Evolutionary conservation across 1,140 invertebrate species (phyloP), one percentile per base, ranked within the genome.

Genomic region (Atta colombica): DNA sequence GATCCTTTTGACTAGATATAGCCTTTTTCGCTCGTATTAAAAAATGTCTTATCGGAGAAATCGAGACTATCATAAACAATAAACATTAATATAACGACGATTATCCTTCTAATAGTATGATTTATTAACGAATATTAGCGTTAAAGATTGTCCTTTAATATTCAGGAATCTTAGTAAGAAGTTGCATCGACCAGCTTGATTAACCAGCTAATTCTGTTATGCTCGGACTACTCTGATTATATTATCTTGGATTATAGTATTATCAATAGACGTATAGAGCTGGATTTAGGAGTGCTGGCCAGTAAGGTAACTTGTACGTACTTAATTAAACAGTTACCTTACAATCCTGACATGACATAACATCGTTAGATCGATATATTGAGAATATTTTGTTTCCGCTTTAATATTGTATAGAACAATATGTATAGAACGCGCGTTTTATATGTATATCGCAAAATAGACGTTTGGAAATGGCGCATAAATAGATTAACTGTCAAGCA

Each of bases 191-290:
- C 31, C 45, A 53, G 45, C 63, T 84, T 75, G 69, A 58, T 74
- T 84, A 84, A 84, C 69, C 21, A 21, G 21, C 55, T 21, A 58
- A 84, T 84, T 84, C 39, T 55, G 39, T 51, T 69, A 69, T 74
- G 45, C 18, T 25, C 39, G 68, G 25, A 39, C 49, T 58, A 16
- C 31, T 66, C 45, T 55, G 16, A 39, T 60, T 49, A 74, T 74
- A 72, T 82, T 71, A 60, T 72, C 35, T 55, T 21, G 55, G 7
- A 75, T 75, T 84, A 63, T 49, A 35, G 55, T 49, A 35, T 45
- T 31, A 63, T 63, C 80, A 84, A 84, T 84, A 51, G 55, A 75
- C 5, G 14, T 63, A 51, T 61, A 31, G 25, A 28, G 53, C 35
- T 31, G 18, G 53, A 2, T 84, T 60, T 21, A 35, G 39, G n/a